Conservation (phyloP, 2,888 invertebrate species). For the Mylabris sibirica region DNA sequence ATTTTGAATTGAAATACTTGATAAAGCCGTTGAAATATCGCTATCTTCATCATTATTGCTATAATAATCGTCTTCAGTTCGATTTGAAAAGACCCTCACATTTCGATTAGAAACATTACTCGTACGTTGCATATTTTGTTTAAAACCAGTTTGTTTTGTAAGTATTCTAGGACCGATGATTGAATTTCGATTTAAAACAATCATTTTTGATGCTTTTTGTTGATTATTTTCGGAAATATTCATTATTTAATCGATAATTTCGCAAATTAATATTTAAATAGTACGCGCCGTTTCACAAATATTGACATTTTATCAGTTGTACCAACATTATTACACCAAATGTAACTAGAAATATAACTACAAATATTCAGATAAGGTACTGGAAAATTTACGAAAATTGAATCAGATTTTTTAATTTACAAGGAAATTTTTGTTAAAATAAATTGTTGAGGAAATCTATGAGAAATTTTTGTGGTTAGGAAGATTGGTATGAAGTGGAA, state of each 20-base stretch:
- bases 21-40: not conserved
- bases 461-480: not conserved
- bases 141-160: conserved; percentile 23
- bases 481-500: not conserved
- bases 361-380: not conserved
- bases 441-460: not conserved
- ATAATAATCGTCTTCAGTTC: not conserved
- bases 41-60: not conserved
- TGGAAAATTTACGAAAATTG: conserved; percentile 9
- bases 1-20: conserved; percentile 41
- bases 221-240: not conserved
- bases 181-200: conserved; percentile 23
- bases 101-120: too few relatives aligned
- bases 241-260: not conserved
- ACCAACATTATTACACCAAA: not conserved
- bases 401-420: not conserved
- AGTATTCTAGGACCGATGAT: conserved; percentile 31
- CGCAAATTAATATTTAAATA: not conserved
- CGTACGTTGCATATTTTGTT: conserved; percentile 19
- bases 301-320: not conserved
- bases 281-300: not conserved
- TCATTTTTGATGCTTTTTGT: not conserved
- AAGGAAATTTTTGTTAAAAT: not conserved
- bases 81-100: conserved; percentile 2
- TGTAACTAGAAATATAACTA: not conserved